Conservation (phyloP, 2,797 vertebrate species). For the Typhlichthys eigenmanni region DNA sequence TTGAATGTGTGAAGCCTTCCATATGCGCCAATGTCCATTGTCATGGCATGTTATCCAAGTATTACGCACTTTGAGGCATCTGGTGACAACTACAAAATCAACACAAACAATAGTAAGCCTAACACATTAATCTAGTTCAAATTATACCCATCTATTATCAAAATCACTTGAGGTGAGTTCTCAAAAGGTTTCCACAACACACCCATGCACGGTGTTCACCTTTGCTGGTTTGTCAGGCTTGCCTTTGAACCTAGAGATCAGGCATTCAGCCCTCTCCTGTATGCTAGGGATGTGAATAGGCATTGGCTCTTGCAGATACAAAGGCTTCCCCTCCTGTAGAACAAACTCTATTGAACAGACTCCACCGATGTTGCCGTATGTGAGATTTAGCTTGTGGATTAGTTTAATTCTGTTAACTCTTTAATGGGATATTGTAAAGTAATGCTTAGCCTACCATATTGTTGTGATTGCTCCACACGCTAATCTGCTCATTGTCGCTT, state of each 20-base stretch:
- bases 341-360: conserved; percentile 44
- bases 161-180: background rate
- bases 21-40: background rate
- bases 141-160: no score
- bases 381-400: no score
- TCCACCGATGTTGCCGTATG: background rate
- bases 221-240: conserved; percentile 71
- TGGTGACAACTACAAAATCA: background rate
- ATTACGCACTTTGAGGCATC: no score
- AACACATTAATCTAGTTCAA: background rate
- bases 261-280: conserved; percentile 72
- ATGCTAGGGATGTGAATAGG: conserved; percentile 69
- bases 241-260: conserved; percentile 72
- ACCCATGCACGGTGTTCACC: conserved; percentile 70
- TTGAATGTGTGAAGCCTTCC: conserved; percentile 18
- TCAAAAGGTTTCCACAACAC: conserved; percentile 12
- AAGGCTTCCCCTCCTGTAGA: conserved; percentile 62
- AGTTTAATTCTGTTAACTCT: background rate
- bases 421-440: background rate
- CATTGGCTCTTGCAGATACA: conserved; percentile 48
- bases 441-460: background rate
- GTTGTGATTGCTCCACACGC: conserved; percentile 1
- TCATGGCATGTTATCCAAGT: background rate
- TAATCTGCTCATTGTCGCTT: conserved; percentile 3
- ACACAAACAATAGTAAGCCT: background rate